Evolutionary conservation across 1,140 invertebrate species (phyloP).

Genomic region (Dolichoris vasculosae): DNA sequence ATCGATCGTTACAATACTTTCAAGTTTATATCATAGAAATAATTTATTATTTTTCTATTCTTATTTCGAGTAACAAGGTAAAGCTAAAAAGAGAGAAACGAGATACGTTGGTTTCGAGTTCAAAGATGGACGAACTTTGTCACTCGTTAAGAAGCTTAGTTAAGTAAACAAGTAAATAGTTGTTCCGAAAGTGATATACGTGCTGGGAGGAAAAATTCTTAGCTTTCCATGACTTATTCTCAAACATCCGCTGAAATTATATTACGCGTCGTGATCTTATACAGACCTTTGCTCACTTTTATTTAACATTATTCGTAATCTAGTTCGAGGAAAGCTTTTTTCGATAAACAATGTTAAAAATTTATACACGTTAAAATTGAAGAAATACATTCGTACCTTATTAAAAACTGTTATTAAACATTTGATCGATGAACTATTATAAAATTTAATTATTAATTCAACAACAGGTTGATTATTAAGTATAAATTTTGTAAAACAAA

Average conservation of each 20-base stretch:
- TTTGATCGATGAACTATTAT: no score
- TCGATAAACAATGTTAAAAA: background rate
- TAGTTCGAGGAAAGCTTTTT: background rate
- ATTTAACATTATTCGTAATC: background rate
- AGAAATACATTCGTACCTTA: no score
- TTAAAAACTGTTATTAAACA: no score
- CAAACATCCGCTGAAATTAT: background rate
- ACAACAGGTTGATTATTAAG: no score
- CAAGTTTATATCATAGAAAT: background rate
- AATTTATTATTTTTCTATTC: background rate
- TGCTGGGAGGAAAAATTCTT: slow-evolving; percentile 61
- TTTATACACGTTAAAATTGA: background rate
- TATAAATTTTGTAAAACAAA: no score
- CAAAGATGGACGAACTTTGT: slow-evolving; percentile 53
- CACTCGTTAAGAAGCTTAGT: slow-evolving; percentile 65
- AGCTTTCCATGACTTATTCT: slow-evolving; percentile 56
- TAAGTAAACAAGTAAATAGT: slow-evolving; percentile 61
- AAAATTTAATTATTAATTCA: no score
- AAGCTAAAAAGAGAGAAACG: background rate
- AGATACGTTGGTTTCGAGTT: background rate
- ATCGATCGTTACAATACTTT: background rate
- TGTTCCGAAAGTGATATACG: slow-evolving; percentile 62
- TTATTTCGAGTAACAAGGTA: background rate
- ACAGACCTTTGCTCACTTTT: background rate
- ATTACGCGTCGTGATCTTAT: background rate